Percentiles rank a stretch among this genome's conserved stretches.
Conservation (phyloP, 2,113 vertebrate species). For the Hyla sarda region DNA sequence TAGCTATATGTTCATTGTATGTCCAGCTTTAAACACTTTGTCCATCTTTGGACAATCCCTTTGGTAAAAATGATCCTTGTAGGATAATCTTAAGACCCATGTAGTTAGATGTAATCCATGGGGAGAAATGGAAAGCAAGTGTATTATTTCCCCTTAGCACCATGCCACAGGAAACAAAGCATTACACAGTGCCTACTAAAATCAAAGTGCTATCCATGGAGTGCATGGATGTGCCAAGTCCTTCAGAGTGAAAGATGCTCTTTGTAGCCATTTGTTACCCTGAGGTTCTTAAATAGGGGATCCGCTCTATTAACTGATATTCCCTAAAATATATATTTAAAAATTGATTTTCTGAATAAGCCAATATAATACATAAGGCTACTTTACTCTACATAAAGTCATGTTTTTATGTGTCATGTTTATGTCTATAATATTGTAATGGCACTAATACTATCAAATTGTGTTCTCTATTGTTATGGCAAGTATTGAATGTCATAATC, state of each 20-base stretch:
- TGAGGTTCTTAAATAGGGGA: not conserved
- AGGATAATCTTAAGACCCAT: not conserved
- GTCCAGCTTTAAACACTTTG: not conserved
- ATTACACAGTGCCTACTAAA: not conserved
- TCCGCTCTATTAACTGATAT: not conserved
- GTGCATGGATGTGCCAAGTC: too few relatives aligned
- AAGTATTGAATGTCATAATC: not conserved
- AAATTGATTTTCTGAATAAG: not conserved
- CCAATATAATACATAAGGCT: not conserved
- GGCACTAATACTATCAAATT: not conserved
- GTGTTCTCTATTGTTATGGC: not conserved
- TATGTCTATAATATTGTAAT: not conserved
- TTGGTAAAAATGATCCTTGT: not conserved
- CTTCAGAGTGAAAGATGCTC: too few relatives aligned
- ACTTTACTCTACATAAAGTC: not conserved
- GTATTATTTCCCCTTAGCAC: not conserved
- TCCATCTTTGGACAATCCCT: not conserved
- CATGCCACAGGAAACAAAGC: not conserved
- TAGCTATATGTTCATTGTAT: too few relatives aligned
- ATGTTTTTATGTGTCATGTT: not conserved
- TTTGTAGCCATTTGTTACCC: too few relatives aligned
- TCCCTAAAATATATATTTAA: not conserved
- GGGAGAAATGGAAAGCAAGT: not conserved
- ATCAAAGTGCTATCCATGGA: not conserved
- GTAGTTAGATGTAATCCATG: not conserved